phyloP scores from a whole-genome alignment of 2,888 invertebrate species.

The Synergus itoensis region DNA sequence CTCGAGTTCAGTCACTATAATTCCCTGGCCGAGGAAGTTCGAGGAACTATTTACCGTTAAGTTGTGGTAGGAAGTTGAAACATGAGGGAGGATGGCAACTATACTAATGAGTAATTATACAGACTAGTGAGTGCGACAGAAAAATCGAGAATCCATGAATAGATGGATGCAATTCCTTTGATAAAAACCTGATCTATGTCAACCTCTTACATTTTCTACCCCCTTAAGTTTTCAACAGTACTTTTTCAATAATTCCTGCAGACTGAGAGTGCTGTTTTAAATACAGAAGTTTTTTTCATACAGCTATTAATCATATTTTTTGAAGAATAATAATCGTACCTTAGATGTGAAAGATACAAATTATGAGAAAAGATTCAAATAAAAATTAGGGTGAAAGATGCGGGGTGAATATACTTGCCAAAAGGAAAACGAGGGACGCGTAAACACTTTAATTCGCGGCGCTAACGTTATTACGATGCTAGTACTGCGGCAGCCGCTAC shows the following conservation, averaged over 20 bases:
- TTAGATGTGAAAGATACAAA: not conserved
- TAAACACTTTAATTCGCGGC: conserved; percentile 69
- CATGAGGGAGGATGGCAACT: conserved; percentile 32
- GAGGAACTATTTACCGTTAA: conserved; percentile 38
- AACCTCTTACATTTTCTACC: not conserved
- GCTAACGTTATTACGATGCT: conserved; percentile 69
- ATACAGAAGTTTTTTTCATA: no score
- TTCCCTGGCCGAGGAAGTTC: conserved; percentile 38
- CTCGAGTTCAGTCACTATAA: conserved; percentile 32
- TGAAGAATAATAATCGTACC: not conserved
- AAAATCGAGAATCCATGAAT: not conserved
- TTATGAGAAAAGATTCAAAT: not conserved
- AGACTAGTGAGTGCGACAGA: not conserved
- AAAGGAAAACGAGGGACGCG: conserved; percentile 52
- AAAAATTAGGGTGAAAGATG: not conserved
- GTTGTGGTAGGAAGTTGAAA: conserved; percentile 38
- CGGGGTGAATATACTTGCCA: conserved; percentile 22
- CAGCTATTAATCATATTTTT: not conserved
- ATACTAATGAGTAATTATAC: conserved; percentile 14
- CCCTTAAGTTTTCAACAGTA: no score
- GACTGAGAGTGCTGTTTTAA: no score
- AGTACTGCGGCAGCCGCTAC: conserved; percentile 48
- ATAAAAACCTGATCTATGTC: not conserved
- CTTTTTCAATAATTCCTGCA: no score
- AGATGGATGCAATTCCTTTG: not conserved